These are phyloP conservation scores for Zaprionus ornatus DNA, from an alignment of 1,140 invertebrate genomes.

Conservation along the genomic window DNA sequence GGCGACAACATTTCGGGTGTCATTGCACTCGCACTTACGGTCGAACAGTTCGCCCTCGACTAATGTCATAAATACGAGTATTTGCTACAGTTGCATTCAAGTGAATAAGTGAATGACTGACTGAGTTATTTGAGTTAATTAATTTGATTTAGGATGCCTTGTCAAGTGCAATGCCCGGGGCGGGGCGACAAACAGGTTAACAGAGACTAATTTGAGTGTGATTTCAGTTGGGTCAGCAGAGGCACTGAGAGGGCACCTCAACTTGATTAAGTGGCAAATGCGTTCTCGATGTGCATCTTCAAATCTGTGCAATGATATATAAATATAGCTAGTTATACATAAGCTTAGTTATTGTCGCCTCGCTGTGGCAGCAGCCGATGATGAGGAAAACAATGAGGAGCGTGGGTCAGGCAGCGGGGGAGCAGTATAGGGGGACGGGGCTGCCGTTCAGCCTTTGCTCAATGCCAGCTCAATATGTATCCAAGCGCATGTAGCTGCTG, in stretches of 20 bases:
- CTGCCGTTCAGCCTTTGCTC: conserved; percentile 51
- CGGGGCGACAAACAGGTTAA: conserved; percentile 12
- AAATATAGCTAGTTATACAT: conserved; percentile 61
- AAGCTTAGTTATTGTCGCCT: conserved; percentile 61
- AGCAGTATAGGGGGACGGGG: not conserved
- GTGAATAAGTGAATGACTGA: conserved; percentile 22
- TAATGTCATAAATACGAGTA: conserved; percentile 52
- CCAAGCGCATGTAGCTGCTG: conserved; percentile 40
- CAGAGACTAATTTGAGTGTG: conserved; percentile 10
- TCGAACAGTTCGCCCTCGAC: conserved; percentile 33
- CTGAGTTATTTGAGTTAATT: conserved; percentile 54
- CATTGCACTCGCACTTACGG: conserved; percentile 22
- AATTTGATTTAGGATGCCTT: conserved; percentile 47
- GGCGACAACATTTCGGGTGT: conserved; percentile 22
- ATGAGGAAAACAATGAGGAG: conserved; percentile 53
- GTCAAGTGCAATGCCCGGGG: conserved; percentile 1
- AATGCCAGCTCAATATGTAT: conserved; percentile 64
- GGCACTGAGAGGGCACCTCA: not conserved
- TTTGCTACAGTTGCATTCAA: conserved; percentile 17
- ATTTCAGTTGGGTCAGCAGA: not conserved
- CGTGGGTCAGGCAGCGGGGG: not conserved
- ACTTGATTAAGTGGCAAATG: not conserved
- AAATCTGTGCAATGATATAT: conserved; percentile 32
- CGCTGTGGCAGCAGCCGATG: conserved; percentile 70
- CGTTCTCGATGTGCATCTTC: conserved; percentile 35